Evolutionary conservation across 2,113 vertebrate genomes (phyloP).

Genomic region (Paralichthys olivaceus): DNA sequence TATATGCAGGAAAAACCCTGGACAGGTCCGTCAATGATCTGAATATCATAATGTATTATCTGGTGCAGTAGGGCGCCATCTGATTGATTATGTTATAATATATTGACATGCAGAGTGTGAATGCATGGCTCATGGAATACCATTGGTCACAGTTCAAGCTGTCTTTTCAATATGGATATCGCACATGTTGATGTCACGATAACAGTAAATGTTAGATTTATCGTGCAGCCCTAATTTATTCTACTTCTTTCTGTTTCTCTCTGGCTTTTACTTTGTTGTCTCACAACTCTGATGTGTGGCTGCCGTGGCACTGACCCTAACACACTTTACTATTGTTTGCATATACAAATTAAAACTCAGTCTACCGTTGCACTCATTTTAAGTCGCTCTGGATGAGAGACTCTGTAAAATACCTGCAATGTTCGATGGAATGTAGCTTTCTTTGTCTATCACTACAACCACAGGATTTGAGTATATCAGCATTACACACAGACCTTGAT

Average conservation of each 20-base stretch:
- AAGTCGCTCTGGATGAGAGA: constrained; percentile 46
- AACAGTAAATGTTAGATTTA: too few species aligned
- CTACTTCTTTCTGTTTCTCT: not conserved
- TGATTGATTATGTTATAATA: too few species aligned
- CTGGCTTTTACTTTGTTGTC: constrained; percentile 7
- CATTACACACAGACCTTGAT: constrained; percentile 27
- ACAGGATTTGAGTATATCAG: constrained; percentile 17
- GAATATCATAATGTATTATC: too few species aligned
- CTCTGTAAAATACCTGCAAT: constrained; percentile 25
- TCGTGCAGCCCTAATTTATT: too few species aligned
- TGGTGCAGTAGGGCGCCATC: too few species aligned
- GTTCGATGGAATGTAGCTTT: constrained; percentile 27
- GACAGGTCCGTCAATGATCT: too few species aligned
- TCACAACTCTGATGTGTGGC: not conserved
- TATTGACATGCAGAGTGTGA: too few species aligned
- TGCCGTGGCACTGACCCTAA: not conserved
- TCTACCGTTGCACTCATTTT: constrained; percentile 40
- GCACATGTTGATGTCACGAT: too few species aligned
- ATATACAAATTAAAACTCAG: constrained; percentile 58
- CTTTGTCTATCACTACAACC: constrained; percentile 18
- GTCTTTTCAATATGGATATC: too few species aligned
- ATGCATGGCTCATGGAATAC: too few species aligned
- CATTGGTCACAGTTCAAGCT: too few species aligned
- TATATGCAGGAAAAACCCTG: too few species aligned
- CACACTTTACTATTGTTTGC: constrained; percentile 38